phyloP scores from a whole-genome alignment of 2,888 invertebrate species.

The Eupithecia subfuscata region DNA sequence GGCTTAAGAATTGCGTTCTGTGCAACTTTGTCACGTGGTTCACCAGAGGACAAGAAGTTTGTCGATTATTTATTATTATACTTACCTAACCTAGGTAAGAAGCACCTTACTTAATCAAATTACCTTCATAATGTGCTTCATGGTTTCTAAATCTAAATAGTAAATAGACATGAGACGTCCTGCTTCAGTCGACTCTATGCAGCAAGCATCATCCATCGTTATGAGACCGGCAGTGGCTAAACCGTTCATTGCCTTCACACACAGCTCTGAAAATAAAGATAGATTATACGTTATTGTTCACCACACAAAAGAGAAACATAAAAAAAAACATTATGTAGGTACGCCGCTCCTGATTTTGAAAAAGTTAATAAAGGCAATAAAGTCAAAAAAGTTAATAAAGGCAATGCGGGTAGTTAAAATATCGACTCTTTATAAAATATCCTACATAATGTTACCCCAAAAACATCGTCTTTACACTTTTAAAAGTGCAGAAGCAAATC shows the following conservation, averaged over 20 bases:
- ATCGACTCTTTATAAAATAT: no score
- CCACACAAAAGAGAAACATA: not conserved
- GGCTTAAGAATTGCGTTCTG: no score
- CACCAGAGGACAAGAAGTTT: no score
- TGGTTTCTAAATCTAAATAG: constrained; percentile 88
- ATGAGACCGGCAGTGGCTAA: constrained; percentile 86
- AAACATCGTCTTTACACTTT: not conserved
- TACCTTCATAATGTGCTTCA: constrained; percentile 88
- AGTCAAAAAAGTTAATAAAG: no score
- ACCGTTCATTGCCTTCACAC: constrained; percentile 88
- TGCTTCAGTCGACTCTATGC: constrained; percentile 85
- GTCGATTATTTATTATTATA: no score
- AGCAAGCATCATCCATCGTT: constrained; percentile 82
- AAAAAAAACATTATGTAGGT: no score
- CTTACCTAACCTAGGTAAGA: not conserved
- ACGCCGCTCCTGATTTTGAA: no score
- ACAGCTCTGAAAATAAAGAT: constrained; percentile 84
- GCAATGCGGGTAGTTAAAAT: not conserved
- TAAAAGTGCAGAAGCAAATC: no score
- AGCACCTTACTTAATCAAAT: constrained; percentile 11
- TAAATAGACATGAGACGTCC: constrained; percentile 90
- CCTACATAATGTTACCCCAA: not conserved
- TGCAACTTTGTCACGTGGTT: no score
- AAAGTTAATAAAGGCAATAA: no score
- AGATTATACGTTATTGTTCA: not conserved